Evolutionary conservation across 2,797 vertebrate genomes (phyloP).

Genomic region (Chelon auratus): DNA sequence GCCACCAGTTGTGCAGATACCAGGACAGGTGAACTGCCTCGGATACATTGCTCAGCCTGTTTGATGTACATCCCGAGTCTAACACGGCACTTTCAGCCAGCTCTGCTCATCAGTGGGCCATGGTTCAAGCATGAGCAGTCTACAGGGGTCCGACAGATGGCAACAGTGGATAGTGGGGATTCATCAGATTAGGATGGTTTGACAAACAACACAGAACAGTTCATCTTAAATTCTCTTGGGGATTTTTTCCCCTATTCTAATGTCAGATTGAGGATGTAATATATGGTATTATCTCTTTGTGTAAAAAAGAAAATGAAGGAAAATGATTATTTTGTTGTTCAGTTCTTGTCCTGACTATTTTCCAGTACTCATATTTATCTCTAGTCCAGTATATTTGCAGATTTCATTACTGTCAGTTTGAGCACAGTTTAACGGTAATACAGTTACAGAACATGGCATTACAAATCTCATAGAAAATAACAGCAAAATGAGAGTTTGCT

Average conservation of each 20-base stretch:
- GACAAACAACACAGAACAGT: slow-evolving; percentile 17
- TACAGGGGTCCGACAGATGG: slow-evolving; percentile 52
- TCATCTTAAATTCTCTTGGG: neutral
- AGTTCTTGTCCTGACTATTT: no score
- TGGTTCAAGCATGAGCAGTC: slow-evolving; percentile 24
- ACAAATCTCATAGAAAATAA: neutral
- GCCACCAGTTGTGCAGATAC: slow-evolving; percentile 43
- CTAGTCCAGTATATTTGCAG: neutral
- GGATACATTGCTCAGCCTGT: slow-evolving; percentile 41
- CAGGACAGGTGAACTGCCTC: slow-evolving; percentile 42
- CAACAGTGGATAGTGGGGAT: slow-evolving; percentile 12
- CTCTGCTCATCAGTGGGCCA: slow-evolving; percentile 16
- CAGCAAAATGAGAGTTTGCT: neutral
- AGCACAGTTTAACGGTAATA: neutral
- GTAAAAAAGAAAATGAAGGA: no score
- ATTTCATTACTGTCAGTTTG: slow-evolving; percentile 21
- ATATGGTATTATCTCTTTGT: neutral
- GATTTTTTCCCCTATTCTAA: neutral
- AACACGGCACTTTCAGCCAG: slow-evolving; percentile 27
- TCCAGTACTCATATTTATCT: neutral
- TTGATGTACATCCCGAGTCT: slow-evolving; percentile 46
- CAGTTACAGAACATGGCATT: neutral
- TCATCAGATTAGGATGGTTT: slow-evolving; percentile 27
- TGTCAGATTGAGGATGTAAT: neutral
- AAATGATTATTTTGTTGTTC: no score